Base-by-base conservation (phyloP, 1,140 invertebrate species). In the Lepidurus apus region DNA sequence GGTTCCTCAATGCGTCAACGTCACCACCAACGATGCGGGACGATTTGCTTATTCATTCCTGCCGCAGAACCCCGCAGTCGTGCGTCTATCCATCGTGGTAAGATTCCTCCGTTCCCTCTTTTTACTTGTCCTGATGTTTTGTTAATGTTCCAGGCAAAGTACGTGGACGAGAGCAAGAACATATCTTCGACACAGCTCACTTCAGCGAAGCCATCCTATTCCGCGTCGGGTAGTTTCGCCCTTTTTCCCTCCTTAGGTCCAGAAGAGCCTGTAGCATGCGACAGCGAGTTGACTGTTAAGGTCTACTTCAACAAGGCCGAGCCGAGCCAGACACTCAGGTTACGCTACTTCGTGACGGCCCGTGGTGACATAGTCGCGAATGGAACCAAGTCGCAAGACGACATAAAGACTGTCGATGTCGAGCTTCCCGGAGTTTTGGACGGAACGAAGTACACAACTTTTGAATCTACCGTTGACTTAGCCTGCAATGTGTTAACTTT, bases 21-120 rank as follows among this genome's bases (percentile, higher is more conserved):
- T 82, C 79, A 84, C 80, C 1, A 82, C 84, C 13, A 82, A 86
- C 79, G 74, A 77, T 0, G 76, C 81, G 65, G 86, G 86, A 21
- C 73, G 80, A 7, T 76, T 83, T 13, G 75, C 78, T 6, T 83
- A 80, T 34, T 79, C 75, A 4, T 7, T 83, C 13, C 80, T 80
- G 1, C 81, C 82, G 0, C 78, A 77, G 10, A 80, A 79, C 45
- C 74, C 75, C 0, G 80, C 81, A 17, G 17, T 79, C 1, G 73
- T 75, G 1, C 74, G 53, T 2, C 78, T 81, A 13, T 76, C n/a
- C 7, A 43, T 82, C n/a, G 74, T 81, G 47, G 81, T 82, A 78
- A 76, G 1, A 3, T 34, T 34, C 34, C 34, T 34, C 34, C 34
- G 4, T 4, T 34, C 4, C 34, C 34, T 34, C 34, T 34, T 34